These are phyloP conservation scores for Eospalax fontanierii DNA, from an alignment of 2,797 vertebrate species.

Conservation along the genomic window DNA sequence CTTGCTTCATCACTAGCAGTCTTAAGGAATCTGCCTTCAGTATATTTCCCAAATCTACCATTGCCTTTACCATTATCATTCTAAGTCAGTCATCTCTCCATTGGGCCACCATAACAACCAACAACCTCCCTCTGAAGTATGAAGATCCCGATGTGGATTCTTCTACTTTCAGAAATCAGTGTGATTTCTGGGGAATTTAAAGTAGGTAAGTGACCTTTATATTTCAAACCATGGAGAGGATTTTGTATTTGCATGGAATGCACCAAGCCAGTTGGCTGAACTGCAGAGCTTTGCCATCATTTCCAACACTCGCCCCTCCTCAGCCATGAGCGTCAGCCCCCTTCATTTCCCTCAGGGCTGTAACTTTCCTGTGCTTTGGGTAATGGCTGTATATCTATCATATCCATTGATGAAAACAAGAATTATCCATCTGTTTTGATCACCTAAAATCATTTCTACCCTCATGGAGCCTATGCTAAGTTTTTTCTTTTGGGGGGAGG, in stretches of 20 bases:
- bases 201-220: background rate
- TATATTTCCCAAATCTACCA: background rate
- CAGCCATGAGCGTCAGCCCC: background rate
- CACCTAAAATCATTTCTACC: background rate
- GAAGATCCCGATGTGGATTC: background rate
- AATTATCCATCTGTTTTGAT: conserved; percentile 19
- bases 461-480: background rate
- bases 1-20: background rate
- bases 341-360: background rate
- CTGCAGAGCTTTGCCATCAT: background rate
- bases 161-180: conserved; percentile 26
- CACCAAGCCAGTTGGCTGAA: background rate
- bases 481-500: too few relatives aligned
- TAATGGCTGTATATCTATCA: background rate
- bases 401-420: background rate
- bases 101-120: background rate
- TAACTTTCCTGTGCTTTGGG: background rate
- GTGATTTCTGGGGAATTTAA: conserved; percentile 18
- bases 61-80: background rate
- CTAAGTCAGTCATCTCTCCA: background rate
- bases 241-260: background rate
- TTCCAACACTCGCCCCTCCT: background rate
- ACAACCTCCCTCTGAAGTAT: background rate
- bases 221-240: background rate
- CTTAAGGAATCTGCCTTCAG: background rate